Evolutionary conservation across 2,113 vertebrate genomes (phyloP).

Genomic region (Percopsis transmontana): DNA sequence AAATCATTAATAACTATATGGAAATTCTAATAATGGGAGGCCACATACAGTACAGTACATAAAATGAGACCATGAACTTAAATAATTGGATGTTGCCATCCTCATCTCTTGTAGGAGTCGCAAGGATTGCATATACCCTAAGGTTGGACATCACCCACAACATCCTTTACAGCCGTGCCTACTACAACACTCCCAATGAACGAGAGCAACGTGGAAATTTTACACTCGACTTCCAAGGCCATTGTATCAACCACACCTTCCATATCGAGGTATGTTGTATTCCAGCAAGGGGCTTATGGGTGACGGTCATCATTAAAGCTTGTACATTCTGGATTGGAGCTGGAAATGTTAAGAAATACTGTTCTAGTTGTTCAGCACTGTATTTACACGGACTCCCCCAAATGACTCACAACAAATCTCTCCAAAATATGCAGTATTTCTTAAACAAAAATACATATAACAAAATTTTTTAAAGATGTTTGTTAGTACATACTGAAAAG

Average conservation of each 20-base stretch:
- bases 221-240: rapidly evolving
- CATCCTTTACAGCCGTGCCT: constrained; percentile 62
- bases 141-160: constrained; percentile 67
- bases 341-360: no score
- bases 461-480: no score
- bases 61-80: no score
- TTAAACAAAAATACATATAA: no score
- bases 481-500: no score
- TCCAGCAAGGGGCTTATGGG: not conserved
- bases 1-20: no score
- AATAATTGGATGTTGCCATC: not conserved
- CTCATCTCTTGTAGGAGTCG: constrained; percentile 46
- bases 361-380: no score
- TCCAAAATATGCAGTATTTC: no score
- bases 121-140: constrained; percentile 61
- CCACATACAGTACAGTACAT: no score
- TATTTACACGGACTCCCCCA: no score
- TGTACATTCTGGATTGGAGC: not conserved
- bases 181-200: constrained; percentile 34
- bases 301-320: not conserved
- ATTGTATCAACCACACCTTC: not conserved
- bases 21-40: no score
- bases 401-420: no score
- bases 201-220: not conserved
- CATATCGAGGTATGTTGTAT: constrained; percentile 55